A percentile compares a stretch with the other conserved stretches of the same genome.
Evolutionary conservation across 2,797 vertebrate genomes (phyloP).

Genomic region (Falco cherrug): DNA sequence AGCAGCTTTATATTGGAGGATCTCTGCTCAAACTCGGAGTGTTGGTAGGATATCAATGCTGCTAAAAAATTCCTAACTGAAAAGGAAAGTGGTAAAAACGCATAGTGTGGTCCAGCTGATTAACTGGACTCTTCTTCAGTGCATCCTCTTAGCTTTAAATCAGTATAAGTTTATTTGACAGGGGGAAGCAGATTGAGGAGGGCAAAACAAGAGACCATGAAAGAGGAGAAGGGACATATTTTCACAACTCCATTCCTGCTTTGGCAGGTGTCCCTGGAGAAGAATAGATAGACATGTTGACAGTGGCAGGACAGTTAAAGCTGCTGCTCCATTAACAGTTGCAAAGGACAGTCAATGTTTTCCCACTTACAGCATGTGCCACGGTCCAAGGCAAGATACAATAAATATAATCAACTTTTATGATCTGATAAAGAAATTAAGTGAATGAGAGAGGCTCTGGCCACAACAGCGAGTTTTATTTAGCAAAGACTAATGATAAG

Average conservation of each 20-base stretch:
- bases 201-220: neutral
- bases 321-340: neutral
- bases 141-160: neutral
- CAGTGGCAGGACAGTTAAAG: neutral
- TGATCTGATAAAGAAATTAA: neutral
- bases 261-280: neutral
- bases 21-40: neutral
- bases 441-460: neutral
- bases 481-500: neutral
- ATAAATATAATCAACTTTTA: neutral
- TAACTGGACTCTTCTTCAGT: neutral
- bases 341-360: neutral
- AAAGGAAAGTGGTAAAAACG: neutral
- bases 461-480: neutral
- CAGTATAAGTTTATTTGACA: neutral
- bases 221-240: neutral
- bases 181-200: neutral
- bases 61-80: neutral
- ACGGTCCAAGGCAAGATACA: neutral
- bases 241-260: neutral
- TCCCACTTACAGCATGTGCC: neutral
- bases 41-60: neutral
- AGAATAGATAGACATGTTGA: neutral
- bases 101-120: neutral
- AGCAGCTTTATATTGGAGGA: neutral